A percentile compares a stretch with the other conserved stretches of the same genome.
Conservation (phyloP, 2,113 vertebrate species). For the Delphinapterus leucas region DNA sequence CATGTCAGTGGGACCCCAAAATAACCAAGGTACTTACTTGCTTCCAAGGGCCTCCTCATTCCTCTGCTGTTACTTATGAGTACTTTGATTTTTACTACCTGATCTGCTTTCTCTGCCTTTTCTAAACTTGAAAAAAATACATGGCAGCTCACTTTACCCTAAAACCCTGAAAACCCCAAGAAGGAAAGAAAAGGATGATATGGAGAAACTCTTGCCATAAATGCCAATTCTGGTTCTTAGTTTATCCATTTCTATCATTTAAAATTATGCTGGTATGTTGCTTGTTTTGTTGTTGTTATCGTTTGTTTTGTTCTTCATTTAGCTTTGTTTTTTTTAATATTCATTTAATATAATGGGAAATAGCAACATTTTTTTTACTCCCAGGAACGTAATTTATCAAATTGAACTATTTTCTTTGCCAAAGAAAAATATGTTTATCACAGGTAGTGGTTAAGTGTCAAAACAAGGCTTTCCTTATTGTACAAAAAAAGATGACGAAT, state of each 20-base stretch:
- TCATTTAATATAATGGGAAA: slow-evolving; percentile 48
- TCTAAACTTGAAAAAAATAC: slow-evolving; percentile 2
- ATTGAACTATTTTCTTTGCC: slow-evolving; percentile 65
- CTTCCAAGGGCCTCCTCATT: not conserved
- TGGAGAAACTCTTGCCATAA: not conserved
- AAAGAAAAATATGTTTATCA: slow-evolving; percentile 66
- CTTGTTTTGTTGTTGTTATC: not conserved
- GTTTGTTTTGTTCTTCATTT: slow-evolving; percentile 10
- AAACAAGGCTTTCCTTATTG: slow-evolving; percentile 44
- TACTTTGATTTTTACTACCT: not conserved
- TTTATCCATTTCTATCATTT: not conserved
- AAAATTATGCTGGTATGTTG: not conserved
- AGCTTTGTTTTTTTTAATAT: slow-evolving; percentile 42
- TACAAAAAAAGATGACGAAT: not conserved
- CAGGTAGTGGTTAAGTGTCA: slow-evolving; percentile 54
- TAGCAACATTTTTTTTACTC: slow-evolving; percentile 59
- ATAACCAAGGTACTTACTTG: not conserved
- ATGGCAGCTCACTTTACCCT: slow-evolving; percentile 35
- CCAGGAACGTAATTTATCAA: slow-evolving; percentile 73
- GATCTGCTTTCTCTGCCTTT: slow-evolving; percentile 9
- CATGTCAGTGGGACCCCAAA: not conserved
- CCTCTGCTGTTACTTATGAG: not conserved
- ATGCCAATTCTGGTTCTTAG: not conserved
- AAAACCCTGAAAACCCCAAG: not conserved
- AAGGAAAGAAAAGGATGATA: not conserved